Conservation (phyloP, 2,797 vertebrate genomes). For the Rallus crepitans region DNA sequence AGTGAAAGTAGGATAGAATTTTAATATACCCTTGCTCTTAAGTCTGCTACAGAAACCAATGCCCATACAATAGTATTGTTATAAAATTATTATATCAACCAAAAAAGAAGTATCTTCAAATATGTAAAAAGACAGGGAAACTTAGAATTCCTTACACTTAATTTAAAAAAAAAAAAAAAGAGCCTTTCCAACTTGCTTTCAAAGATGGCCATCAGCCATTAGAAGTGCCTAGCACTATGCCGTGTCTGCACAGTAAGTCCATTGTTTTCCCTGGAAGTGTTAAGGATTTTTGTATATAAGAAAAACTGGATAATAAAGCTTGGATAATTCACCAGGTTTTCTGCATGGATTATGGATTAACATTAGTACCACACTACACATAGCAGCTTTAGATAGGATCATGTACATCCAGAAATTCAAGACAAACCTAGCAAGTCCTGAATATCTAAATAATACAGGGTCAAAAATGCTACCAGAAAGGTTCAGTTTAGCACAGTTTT, state of each 20-base stretch:
- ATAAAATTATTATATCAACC: slow-evolving; percentile 13
- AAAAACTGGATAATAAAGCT: not conserved
- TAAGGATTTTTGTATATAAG: not conserved
- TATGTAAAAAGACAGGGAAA: not conserved
- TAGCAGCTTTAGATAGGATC: not conserved
- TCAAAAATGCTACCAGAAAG: not conserved
- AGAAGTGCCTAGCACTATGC: not conserved
- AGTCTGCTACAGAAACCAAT: slow-evolving; percentile 4
- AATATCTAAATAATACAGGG: not conserved
- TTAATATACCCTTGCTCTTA: not conserved
- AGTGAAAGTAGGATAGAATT: not conserved
- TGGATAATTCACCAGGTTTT: not conserved
- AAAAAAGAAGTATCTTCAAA: slow-evolving; percentile 12
- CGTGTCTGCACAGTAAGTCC: not conserved
- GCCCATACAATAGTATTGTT: not conserved
- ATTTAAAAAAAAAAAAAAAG: not conserved
- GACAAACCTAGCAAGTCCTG: not conserved
- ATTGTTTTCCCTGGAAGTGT: not conserved
- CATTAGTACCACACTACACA: not conserved
- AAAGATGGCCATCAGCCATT: not conserved
- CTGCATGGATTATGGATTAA: not conserved
- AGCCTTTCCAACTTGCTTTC: slow-evolving; percentile 6
- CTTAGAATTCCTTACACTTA: not conserved
- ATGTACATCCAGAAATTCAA: not conserved
- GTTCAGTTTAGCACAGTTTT: not conserved